Evolutionary conservation across 2,888 invertebrate genomes (phyloP).

Genomic region (Drosophila leonis): DNA sequence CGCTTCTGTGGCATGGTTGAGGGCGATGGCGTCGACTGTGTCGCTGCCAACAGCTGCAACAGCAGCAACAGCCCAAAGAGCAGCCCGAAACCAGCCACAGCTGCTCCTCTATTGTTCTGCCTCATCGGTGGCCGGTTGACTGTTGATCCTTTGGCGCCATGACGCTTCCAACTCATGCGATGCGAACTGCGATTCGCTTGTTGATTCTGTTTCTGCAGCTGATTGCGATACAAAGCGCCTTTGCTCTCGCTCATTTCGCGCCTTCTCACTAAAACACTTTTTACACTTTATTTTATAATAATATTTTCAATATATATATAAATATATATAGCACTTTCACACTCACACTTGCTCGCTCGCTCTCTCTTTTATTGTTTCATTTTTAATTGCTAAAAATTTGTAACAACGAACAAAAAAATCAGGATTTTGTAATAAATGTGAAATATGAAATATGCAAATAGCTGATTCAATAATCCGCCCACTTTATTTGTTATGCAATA

Average conservation of each 20-base stretch:
- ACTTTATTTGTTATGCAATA: conserved; percentile 20
- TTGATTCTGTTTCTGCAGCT: conserved; percentile 29
- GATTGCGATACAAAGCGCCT: conserved; percentile 20
- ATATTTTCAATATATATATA: conserved; percentile 8
- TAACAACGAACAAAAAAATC: neutral
- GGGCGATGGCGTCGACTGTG: conserved; percentile 84
- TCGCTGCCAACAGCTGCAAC: conserved; percentile 78
- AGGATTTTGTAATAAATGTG: conserved; percentile 20
- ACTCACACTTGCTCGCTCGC: neutral
- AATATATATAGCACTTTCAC: neutral
- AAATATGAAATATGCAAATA: conserved; percentile 26
- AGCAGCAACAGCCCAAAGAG: conserved; percentile 56
- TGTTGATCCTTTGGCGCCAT: conserved; percentile 43
- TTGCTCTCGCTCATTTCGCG: conserved; percentile 38
- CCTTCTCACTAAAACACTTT: conserved; percentile 27
- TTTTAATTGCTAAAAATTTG: conserved; percentile 17
- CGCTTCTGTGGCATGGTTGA: conserved; percentile 85
- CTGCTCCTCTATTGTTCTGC: conserved; percentile 54
- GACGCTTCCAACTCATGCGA: conserved; percentile 10
- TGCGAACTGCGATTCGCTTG: conserved; percentile 26
- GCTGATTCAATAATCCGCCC: conserved; percentile 16
- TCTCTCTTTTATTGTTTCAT: conserved; percentile 30
- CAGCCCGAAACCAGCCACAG: conserved; percentile 55
- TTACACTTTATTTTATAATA: conserved; percentile 14
- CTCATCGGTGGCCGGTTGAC: conserved; percentile 45